Base-by-base conservation (phyloP, 2,888 invertebrate species). In the Eupsilia transversa region DNA sequence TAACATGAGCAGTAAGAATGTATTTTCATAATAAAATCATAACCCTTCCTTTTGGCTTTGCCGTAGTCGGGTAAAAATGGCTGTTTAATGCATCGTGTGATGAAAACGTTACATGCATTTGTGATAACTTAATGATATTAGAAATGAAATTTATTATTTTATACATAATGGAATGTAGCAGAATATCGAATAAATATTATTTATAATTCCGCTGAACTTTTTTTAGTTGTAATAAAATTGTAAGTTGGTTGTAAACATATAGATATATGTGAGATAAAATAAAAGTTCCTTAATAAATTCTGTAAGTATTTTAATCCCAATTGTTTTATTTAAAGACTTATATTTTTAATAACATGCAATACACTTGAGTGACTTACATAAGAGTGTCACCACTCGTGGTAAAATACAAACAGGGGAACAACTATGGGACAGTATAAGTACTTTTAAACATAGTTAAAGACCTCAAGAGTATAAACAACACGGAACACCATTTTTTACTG, bases 71-170 rank as follows among this genome's bases (percentile, higher is more conserved):
- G n/a, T n/a, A 57, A 56, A 57, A 38, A 72, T 23, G 4, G 33
- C 14, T 64, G 66, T 77, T 56, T 9, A 61, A 54, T 77, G 41
- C 30, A 38, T n/a, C 23, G 7, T 0, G 20, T 72, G 65, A 30
- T 33, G 20, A 59, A 49, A 49, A 46, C 46, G 23, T 57, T 38
- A 67, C 5, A 35, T 43, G 33, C 54, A 38, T 57, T 46, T 69
- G 77, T 81, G 78, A 82, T 82, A 81, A 64, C 41, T 41, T 56
- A 70, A 64, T 64, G 6, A 71, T 65, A 67, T 79, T 67, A 54
- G 14, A 49, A 59, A 52, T 57, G 2, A 69, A 75, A 61, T 76
- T 23, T 14, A 70, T 56, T n/a, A 49, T 41, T 46, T 30, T 66
- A 52, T 72, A 54, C n/a, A 66, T 52, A 56, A 38, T 35, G 46